A percentile compares a stretch with the other conserved stretches of the same genome.
Conservation (phyloP, 2,113 vertebrate species). For the Dasyurus viverrinus region DNA sequence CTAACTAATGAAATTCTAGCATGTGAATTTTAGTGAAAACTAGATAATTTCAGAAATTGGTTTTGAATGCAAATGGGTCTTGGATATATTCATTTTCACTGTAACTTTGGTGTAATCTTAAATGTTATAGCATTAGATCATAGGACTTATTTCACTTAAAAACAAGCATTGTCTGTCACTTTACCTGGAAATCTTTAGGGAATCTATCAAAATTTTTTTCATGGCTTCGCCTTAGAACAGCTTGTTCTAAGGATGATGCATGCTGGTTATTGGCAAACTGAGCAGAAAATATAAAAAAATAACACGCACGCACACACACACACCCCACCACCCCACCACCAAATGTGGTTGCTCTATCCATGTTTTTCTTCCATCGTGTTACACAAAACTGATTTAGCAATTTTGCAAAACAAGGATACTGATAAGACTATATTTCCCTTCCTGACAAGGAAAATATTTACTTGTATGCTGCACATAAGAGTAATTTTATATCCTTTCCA, state of each 20-base stretch:
- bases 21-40: not conserved
- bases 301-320: constrained; percentile 60
- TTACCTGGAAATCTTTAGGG: constrained; percentile 73
- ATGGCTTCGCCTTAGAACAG: constrained; percentile 75
- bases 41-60: constrained; percentile 9
- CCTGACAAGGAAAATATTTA: constrained; percentile 68
- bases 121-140: constrained; percentile 5
- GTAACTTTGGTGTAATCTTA: not conserved
- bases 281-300: constrained; percentile 64
- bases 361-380: constrained; percentile 75
- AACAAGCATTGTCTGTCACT: constrained; percentile 47
- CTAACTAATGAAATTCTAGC: constrained; percentile 29
- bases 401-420: constrained; percentile 73
- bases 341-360: constrained; percentile 77
- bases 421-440: constrained; percentile 49
- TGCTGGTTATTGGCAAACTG: constrained; percentile 81
- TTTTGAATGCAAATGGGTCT: not conserved
- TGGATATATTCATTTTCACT: not conserved
- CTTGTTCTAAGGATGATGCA: constrained; percentile 79
- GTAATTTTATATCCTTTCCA: constrained; percentile 63
- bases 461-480: constrained; percentile 57
- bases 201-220: constrained; percentile 73
- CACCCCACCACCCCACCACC: constrained; percentile 26
- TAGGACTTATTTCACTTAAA: constrained; percentile 52
- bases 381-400: constrained; percentile 78